A percentile compares a stretch with the other conserved stretches of the same genome.
Evolutionary conservation across 1,140 invertebrate genomes (phyloP).

Genomic region (Hestina assimilis): DNA sequence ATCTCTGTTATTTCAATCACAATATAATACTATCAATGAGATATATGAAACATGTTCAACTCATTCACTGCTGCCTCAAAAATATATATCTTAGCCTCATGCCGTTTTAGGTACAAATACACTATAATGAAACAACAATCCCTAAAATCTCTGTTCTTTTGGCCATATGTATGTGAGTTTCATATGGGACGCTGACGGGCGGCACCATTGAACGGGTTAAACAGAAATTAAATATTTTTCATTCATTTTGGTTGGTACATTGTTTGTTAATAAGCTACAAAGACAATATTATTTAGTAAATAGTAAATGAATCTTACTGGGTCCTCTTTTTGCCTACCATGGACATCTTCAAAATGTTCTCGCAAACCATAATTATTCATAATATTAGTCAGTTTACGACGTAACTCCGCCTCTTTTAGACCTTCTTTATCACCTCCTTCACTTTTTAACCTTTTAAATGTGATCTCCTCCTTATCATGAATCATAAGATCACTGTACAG

Average conservation of each 20-base stretch:
- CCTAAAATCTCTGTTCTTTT: no score
- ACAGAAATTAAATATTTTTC: no score
- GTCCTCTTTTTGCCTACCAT: conserved; percentile 79
- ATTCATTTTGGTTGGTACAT: no score
- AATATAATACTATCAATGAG: no score
- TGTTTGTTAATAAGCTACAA: no score
- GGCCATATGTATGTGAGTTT: no score
- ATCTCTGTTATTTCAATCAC: background rate
- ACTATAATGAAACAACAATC: no score
- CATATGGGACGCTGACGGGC: no score
- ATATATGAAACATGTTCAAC: background rate
- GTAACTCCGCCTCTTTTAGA: conserved; percentile 88
- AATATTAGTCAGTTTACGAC: conserved; percentile 89
- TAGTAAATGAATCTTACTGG: conserved; percentile 55
- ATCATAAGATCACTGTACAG: conserved; percentile 93
- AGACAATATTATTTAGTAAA: background rate
- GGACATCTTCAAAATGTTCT: conserved; percentile 87
- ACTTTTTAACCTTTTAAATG: conserved; percentile 88
- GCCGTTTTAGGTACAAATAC: no score
- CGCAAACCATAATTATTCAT: conserved; percentile 90
- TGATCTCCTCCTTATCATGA: conserved; percentile 94
- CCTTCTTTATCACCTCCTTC: conserved; percentile 93
- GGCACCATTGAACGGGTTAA: no score
- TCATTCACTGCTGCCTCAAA: no score
- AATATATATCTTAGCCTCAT: no score